These are phyloP conservation scores for Blastobasis adustella DNA, from an alignment of 2,888 invertebrate species.

Conservation along the genomic window DNA sequence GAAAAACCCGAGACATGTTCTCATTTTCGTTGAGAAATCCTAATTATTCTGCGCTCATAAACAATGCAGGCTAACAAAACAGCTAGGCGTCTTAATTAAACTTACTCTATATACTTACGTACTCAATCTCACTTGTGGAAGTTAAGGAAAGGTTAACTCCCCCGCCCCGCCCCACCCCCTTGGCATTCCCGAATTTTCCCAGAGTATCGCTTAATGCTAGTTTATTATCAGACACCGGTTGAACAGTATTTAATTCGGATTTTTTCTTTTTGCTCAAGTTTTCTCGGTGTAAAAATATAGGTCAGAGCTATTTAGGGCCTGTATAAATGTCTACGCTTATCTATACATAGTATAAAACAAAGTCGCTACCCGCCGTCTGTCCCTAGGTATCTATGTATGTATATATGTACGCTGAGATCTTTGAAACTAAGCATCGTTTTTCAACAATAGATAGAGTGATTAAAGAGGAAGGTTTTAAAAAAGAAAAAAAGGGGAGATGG, in stretches of 20 bases:
- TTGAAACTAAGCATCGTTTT: no score
- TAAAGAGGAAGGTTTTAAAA: no score
- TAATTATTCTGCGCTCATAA: constrained; percentile 56
- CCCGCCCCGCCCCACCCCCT: constrained; percentile 24
- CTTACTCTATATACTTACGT: constrained; percentile 66
- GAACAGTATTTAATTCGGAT: constrained; percentile 60
- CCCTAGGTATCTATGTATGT: no score
- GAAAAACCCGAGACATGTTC: background rate
- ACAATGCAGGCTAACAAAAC: constrained; percentile 61
- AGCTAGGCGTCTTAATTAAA: constrained; percentile 62
- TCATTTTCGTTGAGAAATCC: constrained; percentile 25
- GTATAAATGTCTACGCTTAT: no score
- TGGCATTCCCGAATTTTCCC: constrained; percentile 59
- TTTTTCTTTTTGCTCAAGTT: constrained; percentile 12
- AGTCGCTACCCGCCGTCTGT: no score
- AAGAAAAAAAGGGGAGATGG: no score
- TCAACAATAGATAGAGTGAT: no score
- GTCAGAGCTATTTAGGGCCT: no score
- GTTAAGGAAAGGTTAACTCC: constrained; percentile 66
- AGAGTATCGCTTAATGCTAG: constrained; percentile 69
- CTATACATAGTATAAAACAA: no score
- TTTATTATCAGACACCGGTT: constrained; percentile 63
- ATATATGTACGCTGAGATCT: no score
- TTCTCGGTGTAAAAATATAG: no score
- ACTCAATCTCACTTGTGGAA: constrained; percentile 68